Conservation (phyloP, 2,888 invertebrate genomes). For the Laothoe populi region DNA sequence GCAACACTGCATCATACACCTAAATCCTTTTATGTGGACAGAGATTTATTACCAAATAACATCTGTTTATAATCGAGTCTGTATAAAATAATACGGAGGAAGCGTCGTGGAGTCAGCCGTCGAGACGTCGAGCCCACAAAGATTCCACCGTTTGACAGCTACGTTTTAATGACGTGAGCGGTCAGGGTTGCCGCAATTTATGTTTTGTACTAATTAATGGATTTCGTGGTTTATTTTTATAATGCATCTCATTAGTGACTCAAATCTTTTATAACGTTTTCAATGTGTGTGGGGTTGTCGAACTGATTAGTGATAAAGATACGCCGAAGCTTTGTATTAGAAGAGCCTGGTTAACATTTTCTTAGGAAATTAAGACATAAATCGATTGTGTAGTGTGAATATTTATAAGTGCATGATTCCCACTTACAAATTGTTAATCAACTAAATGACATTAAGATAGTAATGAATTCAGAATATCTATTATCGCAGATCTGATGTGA, state of each 20-base stretch:
- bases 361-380: too few species aligned
- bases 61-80: constrained; percentile 78
- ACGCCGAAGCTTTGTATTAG: too few species aligned
- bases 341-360: too few species aligned
- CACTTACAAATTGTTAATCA: neutral
- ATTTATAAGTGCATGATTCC: neutral
- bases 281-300: neutral
- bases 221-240: constrained; percentile 16
- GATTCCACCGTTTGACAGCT: constrained; percentile 71
- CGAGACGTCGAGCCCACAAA: constrained; percentile 43
- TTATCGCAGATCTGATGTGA: too few species aligned
- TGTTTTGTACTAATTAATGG: constrained; percentile 22
- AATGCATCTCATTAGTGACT: constrained; percentile 6
- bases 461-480: neutral
- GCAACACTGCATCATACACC: constrained; percentile 25
- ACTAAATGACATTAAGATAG: neutral
- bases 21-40: constrained; percentile 52
- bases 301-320: neutral
- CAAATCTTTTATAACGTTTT: neutral
- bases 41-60: constrained; percentile 73
- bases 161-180: constrained; percentile 51
- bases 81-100: constrained; percentile 65
- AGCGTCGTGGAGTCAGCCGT: constrained; percentile 46
- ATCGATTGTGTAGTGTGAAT: too few species aligned
- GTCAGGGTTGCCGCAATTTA: constrained; percentile 23